Conservation (phyloP, 2,797 vertebrate genomes). For the Crocidura indochinensis region DNA sequence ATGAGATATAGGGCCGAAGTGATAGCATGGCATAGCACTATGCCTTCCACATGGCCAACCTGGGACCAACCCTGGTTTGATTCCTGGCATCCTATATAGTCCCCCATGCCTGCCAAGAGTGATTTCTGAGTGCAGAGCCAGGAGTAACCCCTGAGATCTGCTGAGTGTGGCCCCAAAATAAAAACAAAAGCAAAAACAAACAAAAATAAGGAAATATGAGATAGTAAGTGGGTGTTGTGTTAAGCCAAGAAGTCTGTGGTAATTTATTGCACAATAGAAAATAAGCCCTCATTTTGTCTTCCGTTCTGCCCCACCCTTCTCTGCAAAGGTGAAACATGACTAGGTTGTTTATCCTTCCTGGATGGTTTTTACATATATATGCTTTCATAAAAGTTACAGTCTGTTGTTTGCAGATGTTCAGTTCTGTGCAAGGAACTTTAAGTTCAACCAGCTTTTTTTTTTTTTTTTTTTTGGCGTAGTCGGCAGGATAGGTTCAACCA, state of each 20-base stretch:
- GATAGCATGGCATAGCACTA: too few species aligned
- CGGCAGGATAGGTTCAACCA: not conserved
- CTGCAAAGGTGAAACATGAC: not conserved
- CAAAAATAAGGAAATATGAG: not conserved
- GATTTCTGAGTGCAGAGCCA: too few species aligned
- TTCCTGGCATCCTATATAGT: too few species aligned
- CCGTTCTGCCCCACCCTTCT: not conserved
- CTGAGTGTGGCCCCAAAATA: too few species aligned
- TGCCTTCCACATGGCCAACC: too few species aligned
- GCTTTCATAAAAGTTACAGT: not conserved
- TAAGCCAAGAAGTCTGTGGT: not conserved
- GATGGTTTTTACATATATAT: not conserved
- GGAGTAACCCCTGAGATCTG: too few species aligned
- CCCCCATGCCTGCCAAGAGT: too few species aligned
- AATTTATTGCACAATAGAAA: not conserved
- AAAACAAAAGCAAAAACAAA: too few species aligned
- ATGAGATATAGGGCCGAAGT: too few species aligned
- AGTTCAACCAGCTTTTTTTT: too few species aligned
- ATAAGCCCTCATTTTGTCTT: not conserved
- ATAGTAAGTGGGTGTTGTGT: not conserved
- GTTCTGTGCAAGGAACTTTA: not conserved
- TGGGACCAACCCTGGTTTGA: too few species aligned
- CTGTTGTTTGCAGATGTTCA: not conserved
- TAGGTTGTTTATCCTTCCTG: not conserved
- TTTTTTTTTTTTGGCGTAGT: not conserved